These are phyloP conservation scores for Pachliopta kotzebuea DNA, from an alignment of 2,888 invertebrate species.

Conservation along the genomic window DNA sequence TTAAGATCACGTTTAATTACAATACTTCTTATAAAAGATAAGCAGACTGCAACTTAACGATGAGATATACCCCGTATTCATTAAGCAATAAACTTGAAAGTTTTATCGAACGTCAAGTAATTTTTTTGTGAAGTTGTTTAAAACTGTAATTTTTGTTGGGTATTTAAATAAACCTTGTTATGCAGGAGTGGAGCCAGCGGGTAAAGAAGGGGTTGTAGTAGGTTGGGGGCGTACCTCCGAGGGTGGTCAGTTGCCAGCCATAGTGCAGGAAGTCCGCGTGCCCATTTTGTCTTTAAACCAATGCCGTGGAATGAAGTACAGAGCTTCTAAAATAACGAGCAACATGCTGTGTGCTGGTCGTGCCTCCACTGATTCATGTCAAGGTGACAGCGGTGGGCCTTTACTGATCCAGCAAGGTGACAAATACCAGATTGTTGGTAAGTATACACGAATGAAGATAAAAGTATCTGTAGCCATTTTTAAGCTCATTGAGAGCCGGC, in stretches of 20 bases:
- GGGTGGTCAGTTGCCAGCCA: conserved; percentile 88
- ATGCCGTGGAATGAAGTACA: conserved; percentile 91
- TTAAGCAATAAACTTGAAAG: no score
- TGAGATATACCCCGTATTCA: neutral
- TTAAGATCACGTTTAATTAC: neutral
- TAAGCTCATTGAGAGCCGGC: no score
- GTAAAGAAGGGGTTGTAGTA: conserved; percentile 88
- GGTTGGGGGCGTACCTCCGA: conserved; percentile 94
- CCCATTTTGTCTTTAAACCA: conserved; percentile 89
- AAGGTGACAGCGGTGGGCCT: conserved; percentile 94
- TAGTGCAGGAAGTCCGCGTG: conserved; percentile 91
- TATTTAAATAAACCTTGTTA: neutral
- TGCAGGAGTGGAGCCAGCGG: conserved; percentile 83
- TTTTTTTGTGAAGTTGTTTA: neutral
- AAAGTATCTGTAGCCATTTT: no score
- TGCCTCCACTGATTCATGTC: conserved; percentile 91
- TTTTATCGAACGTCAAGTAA: neutral
- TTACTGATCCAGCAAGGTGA: conserved; percentile 87
- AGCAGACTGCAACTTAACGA: neutral
- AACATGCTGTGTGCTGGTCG: conserved; percentile 93
- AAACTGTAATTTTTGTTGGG: neutral
- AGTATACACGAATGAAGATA: conserved; percentile 37
- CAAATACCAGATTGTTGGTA: conserved; percentile 90
- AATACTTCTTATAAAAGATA: neutral
- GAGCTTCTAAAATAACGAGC: conserved; percentile 82